Conservation (phyloP, 2,113 vertebrate species). For the Gambusia holbrooki region DNA sequence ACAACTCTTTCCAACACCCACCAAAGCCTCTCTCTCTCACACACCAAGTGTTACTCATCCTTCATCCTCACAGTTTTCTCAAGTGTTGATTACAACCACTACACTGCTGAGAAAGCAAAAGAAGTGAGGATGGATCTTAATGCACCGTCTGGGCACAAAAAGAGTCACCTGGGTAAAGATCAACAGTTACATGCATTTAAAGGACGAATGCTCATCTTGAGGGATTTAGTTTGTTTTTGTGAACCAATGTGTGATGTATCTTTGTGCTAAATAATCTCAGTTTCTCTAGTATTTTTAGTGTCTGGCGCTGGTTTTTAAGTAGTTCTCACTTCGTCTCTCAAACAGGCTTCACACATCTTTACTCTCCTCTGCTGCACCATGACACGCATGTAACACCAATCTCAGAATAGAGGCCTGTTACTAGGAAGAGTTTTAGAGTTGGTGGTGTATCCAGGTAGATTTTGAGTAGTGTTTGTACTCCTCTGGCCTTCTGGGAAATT, state of each 20-base stretch:
- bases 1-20: conserved; percentile 14
- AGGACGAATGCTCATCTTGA: not conserved
- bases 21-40: conserved; percentile 6
- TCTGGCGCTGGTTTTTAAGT: conserved; percentile 56
- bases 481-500: not conserved
- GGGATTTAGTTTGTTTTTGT: conserved; percentile 6
- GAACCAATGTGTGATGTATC: not conserved
- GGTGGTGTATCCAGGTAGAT: conserved; percentile 36
- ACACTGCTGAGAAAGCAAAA: conserved; percentile 38
- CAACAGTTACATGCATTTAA: too few relatives aligned
- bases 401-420: conserved; percentile 69
- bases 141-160: conserved; percentile 1
- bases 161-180: not conserved
- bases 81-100: conserved; percentile 76
- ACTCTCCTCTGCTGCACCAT: conserved; percentile 23
- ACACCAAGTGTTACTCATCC: conserved; percentile 60
- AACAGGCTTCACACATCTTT: conserved; percentile 56
- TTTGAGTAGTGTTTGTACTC: not conserved
- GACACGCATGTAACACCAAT: conserved; percentile 22
- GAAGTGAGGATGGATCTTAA: conserved; percentile 7
- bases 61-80: conserved; percentile 54
- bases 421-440: conserved; percentile 59
- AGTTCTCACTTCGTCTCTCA: conserved; percentile 54
- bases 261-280: conserved; percentile 16
- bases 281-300: not conserved